Conservation (phyloP, 2,113 vertebrate genomes). For the Tenebrosternarchus preto region DNA sequence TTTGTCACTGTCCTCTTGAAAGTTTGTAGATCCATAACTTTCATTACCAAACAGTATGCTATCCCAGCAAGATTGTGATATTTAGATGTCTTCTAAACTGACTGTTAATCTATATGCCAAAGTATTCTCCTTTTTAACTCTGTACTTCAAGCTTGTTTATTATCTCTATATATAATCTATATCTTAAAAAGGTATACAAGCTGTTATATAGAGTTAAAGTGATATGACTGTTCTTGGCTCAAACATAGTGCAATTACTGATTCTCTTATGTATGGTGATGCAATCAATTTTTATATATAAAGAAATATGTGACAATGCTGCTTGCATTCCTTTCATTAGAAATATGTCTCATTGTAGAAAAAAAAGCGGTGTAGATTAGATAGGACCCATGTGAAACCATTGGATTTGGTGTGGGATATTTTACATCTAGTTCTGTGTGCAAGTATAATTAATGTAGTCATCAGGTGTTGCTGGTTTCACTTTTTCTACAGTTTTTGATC, state of each 20-base stretch:
- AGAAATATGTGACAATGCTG: constrained; percentile 30
- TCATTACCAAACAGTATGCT: constrained; percentile 56
- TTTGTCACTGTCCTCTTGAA: constrained; percentile 62
- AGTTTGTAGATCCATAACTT: constrained; percentile 53
- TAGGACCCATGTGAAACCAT: too few species aligned
- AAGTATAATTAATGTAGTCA: too few species aligned
- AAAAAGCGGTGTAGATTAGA: not conserved
- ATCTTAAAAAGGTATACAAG: constrained; percentile 45
- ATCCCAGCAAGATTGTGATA: constrained; percentile 55
- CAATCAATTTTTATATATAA: constrained; percentile 55
- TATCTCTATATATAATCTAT: constrained; percentile 49
- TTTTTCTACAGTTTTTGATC: not conserved
- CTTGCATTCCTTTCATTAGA: not conserved
- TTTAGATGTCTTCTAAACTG: constrained; percentile 61
- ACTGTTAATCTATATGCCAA: constrained; percentile 77
- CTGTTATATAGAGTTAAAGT: constrained; percentile 58
- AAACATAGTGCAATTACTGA: constrained; percentile 49
- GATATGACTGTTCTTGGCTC: constrained; percentile 51
- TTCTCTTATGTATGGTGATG: constrained; percentile 49
- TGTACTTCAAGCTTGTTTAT: constrained; percentile 54
- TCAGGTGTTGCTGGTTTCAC: too few species aligned
- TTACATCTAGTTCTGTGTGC: too few species aligned
- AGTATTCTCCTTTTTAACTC: constrained; percentile 64
- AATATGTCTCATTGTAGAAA: not conserved
- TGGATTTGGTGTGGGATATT: too few species aligned